Evolutionary conservation across 2,888 invertebrate genomes (phyloP), one percentile per base, ranked within the genome.

Genomic region (Gasteruption jaculator): DNA sequence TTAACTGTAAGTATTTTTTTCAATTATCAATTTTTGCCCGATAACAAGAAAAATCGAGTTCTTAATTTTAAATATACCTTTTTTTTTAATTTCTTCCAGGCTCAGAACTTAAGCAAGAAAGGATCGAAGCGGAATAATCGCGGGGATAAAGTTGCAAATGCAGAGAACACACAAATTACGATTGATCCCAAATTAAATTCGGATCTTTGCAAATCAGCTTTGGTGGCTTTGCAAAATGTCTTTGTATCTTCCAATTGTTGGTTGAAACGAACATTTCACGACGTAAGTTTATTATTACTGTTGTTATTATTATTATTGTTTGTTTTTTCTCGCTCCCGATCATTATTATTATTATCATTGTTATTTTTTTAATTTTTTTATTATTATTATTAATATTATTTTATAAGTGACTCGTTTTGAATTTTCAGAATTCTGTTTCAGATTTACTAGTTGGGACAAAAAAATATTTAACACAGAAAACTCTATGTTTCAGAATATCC

Each of bases 41-140:
- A 5, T 12, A 21, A 11, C 7, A 38, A 27, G 12, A n/a, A 29
- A n/a, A 21, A 25, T 20, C 25, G 6, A 45, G 18, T 34, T 7
- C 20, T 11, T n/a, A 18, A 7, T 39, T 29, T 5, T 29, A 14
- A 16, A 11, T 22, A 29, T 42, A 10, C 2, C 10, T 43, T 7
- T 19, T 26, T 30, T 2, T n/a, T n/a, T n/a, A n/a, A n/a, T n/a
- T 11, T 33, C 21, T 41, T 35, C 2, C 8, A 66, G 65, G 49
- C 56, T 7, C 61, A 62, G 26, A 53, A 59, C 40, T 52, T 61
- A 41, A 60, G 60, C 5, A 61, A 60, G 41, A 55, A 54, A 37
- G 60, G 57, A 5, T 27, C 53, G 20, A 64, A 63, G 42, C 58
- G 61, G 48, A 53, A 60, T 11, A 55, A 45, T 45, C 57, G 60